Base-by-base conservation (phyloP, 37 sponge, comb jelly and placozoan species). In the Aplysina aerophoba region DNA sequence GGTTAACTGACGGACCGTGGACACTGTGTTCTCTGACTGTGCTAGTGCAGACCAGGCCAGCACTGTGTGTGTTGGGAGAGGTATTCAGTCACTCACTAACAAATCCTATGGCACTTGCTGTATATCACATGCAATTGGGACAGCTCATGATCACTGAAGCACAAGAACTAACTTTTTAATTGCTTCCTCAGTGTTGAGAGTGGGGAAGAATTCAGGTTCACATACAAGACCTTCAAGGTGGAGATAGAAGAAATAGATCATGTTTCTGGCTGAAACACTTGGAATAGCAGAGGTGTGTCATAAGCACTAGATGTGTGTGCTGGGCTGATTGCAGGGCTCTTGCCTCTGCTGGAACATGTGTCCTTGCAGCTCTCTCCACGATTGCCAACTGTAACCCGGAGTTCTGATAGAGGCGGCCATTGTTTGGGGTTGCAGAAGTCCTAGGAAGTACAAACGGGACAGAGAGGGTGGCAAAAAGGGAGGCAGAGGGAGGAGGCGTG, bases 151-250 rank as follows among this genome's bases (percentile, higher is more conserved):
- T n/a, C 17, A 15, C 59, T 19, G 15, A 15, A 15, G 17, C 15
- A n/a, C n/a, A n/a, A n/a, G 28, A 25, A 61, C 91, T 83, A 15
- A 92, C 92, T 41, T 79, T 85, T 67, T n/a, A 56, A 92, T 61
- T 0, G 87, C 79, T 39, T 59, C 59, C 36, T 64, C 30, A 3
- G 53, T 75, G 69, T 92, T 92, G 22, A 92, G 56, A 0, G 60
- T 27, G 13, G 66, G 77, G 67, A 92, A 92, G 4, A 86, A 37
- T 16, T 92, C 92, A 15, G 92, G 92, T 53, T 92, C 89, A 75
- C 92, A 92, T 33, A 88, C 89, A 72, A 92, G n/a, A 39, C 85
- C 92, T 91, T 69, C 39, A 30, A 20, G 64, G 4, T 6, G 28
- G 28, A 13, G 28, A n/a, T 28, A 13, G 11, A 27, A 62, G 64